Percentiles rank a stretch among this genome's conserved stretches.
phyloP scores from a whole-genome alignment of 2,113 vertebrate genomes.

The Xiphophorus maculatus region DNA sequence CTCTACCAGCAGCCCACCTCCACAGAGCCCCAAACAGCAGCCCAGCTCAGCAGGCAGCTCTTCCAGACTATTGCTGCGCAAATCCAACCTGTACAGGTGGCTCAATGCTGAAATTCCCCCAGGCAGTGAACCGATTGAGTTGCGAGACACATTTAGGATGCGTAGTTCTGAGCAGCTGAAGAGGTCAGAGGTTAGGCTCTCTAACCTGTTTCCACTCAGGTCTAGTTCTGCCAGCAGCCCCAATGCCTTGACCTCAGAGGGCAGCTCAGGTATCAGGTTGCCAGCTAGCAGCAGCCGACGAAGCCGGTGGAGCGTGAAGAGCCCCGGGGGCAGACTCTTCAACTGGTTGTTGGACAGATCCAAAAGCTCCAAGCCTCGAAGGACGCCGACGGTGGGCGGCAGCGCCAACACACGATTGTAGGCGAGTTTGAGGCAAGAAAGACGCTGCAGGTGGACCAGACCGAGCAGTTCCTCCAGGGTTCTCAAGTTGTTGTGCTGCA shows the following conservation, averaged over 20 bases:
- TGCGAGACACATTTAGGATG: constrained; percentile 72
- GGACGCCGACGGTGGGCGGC: constrained; percentile 68
- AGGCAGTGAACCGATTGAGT: constrained; percentile 69
- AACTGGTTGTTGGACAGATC: constrained; percentile 80
- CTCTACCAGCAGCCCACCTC: constrained; percentile 78
- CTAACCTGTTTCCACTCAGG: constrained; percentile 76
- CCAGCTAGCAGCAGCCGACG: constrained; percentile 75
- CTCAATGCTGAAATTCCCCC: constrained; percentile 56
- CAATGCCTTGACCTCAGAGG: constrained; percentile 71
- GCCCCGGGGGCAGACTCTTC: constrained; percentile 68
- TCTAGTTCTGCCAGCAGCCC: constrained; percentile 73
- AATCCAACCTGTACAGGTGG: constrained; percentile 72
- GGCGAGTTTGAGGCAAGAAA: constrained; percentile 76
- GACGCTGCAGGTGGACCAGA: constrained; percentile 74
- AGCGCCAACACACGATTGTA: constrained; percentile 73
- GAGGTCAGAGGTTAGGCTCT: constrained; percentile 73
- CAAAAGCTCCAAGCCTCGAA: constrained; percentile 77
- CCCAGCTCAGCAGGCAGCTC: constrained; percentile 77
- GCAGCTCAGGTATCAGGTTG: constrained; percentile 76
- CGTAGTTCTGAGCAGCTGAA: constrained; percentile 74
- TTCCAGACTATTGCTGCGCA: constrained; percentile 78
- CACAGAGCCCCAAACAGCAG: constrained; percentile 70
- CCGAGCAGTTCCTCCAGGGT: constrained; percentile 78
- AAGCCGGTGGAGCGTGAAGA: constrained; percentile 78
- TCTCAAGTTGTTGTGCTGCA: constrained; percentile 76